Evolutionary conservation across 2,888 invertebrate species (phyloP).

Genomic region (Meiosimyza platycephala): DNA sequence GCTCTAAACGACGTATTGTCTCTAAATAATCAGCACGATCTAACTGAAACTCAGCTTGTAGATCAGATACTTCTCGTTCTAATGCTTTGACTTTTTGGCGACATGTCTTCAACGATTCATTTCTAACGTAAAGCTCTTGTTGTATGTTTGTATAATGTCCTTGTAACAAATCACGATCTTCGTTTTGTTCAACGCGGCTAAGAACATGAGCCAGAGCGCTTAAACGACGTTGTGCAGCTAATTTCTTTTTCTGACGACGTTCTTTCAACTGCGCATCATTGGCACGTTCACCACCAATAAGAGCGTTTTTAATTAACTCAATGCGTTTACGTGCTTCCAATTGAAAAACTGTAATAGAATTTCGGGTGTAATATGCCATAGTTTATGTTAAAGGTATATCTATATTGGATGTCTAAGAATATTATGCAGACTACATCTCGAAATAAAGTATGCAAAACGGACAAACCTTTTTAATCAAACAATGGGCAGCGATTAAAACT

Average conservation of each 20-base stretch:
- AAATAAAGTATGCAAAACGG: no score
- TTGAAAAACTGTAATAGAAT: conserved; percentile 47
- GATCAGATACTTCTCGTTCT: conserved; percentile 79
- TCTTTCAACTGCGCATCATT: conserved; percentile 79
- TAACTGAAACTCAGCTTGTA: conserved; percentile 84
- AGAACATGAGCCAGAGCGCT: conserved; percentile 72
- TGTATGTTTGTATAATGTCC: conserved; percentile 83
- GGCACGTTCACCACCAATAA: conserved; percentile 84
- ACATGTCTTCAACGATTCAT: conserved; percentile 74
- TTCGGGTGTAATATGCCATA: background rate
- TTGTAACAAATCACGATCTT: conserved; percentile 77
- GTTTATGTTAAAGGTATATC: no score
- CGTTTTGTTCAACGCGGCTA: conserved; percentile 74
- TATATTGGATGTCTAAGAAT: no score
- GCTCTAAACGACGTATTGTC: conserved; percentile 80
- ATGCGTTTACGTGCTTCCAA: conserved; percentile 65
- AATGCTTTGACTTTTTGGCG: conserved; percentile 75
- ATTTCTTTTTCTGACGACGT: conserved; percentile 74
- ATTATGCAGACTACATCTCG: no score
- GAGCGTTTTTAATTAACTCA: conserved; percentile 76
- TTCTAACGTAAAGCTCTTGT: conserved; percentile 80
- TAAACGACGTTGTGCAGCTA: conserved; percentile 75
- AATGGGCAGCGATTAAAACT: no score
- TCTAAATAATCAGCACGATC: conserved; percentile 87
- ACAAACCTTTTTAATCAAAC: no score